A percentile compares a stretch with the other conserved stretches of the same genome.
Evolutionary conservation across 2,113 vertebrate genomes (phyloP).

Genomic region (Falcunculus frontatus): DNA sequence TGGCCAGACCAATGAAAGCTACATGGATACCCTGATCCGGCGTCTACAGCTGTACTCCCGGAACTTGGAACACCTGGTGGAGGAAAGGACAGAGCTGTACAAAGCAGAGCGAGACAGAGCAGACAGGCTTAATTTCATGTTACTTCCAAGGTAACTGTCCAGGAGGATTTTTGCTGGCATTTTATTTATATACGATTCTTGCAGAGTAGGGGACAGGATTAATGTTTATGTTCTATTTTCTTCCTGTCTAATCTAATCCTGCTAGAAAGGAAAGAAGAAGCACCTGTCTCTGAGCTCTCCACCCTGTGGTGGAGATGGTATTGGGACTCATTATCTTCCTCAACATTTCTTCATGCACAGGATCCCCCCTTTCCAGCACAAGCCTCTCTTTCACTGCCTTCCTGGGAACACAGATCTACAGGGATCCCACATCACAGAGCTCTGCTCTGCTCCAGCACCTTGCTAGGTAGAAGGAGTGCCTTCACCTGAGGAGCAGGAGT

Average conservation of each 20-base stretch:
- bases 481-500: not conserved
- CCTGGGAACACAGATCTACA: not conserved
- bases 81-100: conserved; percentile 91
- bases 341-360: not conserved
- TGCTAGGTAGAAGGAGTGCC: not conserved
- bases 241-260: not conserved
- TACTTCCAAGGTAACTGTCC: conserved; percentile 83
- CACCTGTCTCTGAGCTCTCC: not conserved
- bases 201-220: not conserved
- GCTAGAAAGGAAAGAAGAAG: not conserved
- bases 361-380: not conserved
- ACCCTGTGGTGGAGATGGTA: not conserved
- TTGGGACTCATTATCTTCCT: not conserved
- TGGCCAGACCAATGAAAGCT: conserved; percentile 87
- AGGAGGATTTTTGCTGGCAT: not conserved
- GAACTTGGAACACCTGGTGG: conserved; percentile 92
- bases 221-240: not conserved
- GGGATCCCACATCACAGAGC: not conserved
- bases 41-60: conserved; percentile 94
- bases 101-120: conserved; percentile 95
- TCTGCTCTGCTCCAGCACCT: not conserved
- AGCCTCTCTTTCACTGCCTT: not conserved
- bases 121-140: conserved; percentile 93
- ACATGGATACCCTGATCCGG: conserved; percentile 97
- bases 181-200: not conserved